Evolutionary conservation across 2,888 invertebrate species (phyloP), one percentile per base, ranked within the genome.

Genomic region (Cynaeus angustus): DNA sequence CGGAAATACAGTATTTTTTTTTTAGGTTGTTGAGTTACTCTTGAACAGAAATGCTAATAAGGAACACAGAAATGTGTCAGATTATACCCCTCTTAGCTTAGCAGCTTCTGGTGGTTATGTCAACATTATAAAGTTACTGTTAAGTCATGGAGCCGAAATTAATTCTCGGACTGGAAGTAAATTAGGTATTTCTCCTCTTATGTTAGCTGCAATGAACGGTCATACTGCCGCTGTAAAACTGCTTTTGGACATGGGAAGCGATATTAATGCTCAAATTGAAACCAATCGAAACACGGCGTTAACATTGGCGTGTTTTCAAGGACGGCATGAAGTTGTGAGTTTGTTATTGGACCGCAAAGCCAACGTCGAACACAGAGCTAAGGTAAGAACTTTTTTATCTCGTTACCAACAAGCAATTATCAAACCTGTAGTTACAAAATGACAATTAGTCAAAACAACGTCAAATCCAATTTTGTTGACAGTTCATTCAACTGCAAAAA

Each of bases 131-230:
- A 94, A 97, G 80, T 89, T 99, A 72, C 87, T 99, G 73, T 88
- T 99, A 48, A 94, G 92, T 81, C 94, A 96, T 85, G 98, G 97
- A 79, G 99, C 99, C 45, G 99, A 99, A 86, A 99, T 99, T 77
- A 99, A 99, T 88, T 99, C 99, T 10, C 91, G 97, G 75, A 97
- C 96, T 56, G 98, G 98, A 52, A 97, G 97, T 74, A 98, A 99
- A 86, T 88, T 99, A 66, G 99, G 99, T 76, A 99, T 99, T 80
- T 98, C 98, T 0, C 99, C 99, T 3, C 89, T 99, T 62, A 99
- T 99, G 99, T 86, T 99, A 82, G 98, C 99, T 12, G 97, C 99
- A 16, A 99, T 99, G 99, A 99, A 99, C 88, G 99, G 99, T 0
- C 96, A 97, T 83, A 93, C 94, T 81, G 95, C 96, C 70, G 98